These are phyloP conservation scores for Alaudala cheleensis DNA, from an alignment of 2,113 vertebrate genomes.

Conservation along the genomic window DNA sequence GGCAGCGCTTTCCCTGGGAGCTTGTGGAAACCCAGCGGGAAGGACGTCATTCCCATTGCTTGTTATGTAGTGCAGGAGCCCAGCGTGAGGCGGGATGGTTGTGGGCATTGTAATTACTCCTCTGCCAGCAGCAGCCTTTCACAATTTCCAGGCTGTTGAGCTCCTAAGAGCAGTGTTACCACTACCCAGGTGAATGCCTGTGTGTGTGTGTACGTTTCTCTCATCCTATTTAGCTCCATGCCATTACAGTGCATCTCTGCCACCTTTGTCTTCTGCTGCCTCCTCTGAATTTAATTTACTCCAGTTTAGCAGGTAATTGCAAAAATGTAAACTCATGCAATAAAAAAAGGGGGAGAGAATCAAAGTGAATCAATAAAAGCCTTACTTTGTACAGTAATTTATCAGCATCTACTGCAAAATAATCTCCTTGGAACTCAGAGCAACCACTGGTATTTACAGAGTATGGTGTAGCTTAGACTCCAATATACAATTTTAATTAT, in stretches of 20 bases:
- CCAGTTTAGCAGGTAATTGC: conserved; percentile 36
- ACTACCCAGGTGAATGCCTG: conserved; percentile 22
- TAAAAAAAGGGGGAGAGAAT: neutral
- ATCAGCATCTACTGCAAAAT: conserved; percentile 27
- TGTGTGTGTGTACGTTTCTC: neutral
- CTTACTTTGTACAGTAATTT: neutral
- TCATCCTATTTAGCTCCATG: neutral
- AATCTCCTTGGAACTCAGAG: conserved; percentile 13
- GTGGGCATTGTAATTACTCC: conserved; percentile 9
- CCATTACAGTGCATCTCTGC: neutral
- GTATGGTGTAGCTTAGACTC: neutral
- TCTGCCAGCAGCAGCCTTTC: conserved; percentile 44
- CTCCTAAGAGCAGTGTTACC: neutral
- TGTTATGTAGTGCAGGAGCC: neutral
- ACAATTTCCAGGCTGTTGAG: conserved; percentile 30
- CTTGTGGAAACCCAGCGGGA: conserved; percentile 41
- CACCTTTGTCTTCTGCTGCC: conserved; percentile 1
- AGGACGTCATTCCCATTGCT: conserved; percentile 19
- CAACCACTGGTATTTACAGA: conserved; percentile 20
- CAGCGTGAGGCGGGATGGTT: conserved; percentile 33
- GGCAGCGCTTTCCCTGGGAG: conserved; percentile 46
- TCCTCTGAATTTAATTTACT: conserved; percentile 46
- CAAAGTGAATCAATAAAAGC: conserved; percentile 49
- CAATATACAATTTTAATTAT: conserved; percentile 55
- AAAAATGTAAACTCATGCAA: conserved; percentile 25